phyloP scores from a whole-genome alignment of 2,113 vertebrate genomes.

The Empidonax traillii region DNA sequence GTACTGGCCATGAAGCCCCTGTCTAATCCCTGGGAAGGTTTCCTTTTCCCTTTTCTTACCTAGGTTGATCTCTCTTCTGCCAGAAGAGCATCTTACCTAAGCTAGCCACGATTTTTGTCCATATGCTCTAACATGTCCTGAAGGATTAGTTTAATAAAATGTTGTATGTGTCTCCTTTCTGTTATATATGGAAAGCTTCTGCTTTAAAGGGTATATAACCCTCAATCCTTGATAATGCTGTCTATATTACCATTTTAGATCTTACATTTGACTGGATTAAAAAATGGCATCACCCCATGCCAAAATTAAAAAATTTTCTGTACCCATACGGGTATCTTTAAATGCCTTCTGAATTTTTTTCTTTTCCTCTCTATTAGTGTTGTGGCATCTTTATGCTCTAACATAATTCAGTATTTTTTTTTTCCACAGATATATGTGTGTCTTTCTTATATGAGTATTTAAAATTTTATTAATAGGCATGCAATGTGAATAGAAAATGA shows the following conservation, averaged over 20 bases:
- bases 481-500: not conserved
- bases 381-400: not conserved
- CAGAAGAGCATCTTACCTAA: not conserved
- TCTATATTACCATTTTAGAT: not conserved
- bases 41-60: not conserved
- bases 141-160: not conserved
- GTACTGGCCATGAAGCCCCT: not conserved
- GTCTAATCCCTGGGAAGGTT: accelerated
- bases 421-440: not conserved
- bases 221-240: not conserved
- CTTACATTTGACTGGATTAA: not conserved
- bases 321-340: not conserved
- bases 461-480: not conserved
- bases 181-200: not conserved
- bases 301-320: not conserved
- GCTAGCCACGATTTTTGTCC: not conserved
- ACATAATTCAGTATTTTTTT: not conserved
- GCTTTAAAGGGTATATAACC: not conserved
- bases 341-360: not conserved
- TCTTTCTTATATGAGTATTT: not conserved
- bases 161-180: not conserved
- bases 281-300: not conserved
- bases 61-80: not conserved
- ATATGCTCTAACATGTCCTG: not conserved
- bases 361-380: not conserved